Base-by-base conservation (phyloP, 2,888 invertebrate genomes). In the Pterostichus niger region DNA sequence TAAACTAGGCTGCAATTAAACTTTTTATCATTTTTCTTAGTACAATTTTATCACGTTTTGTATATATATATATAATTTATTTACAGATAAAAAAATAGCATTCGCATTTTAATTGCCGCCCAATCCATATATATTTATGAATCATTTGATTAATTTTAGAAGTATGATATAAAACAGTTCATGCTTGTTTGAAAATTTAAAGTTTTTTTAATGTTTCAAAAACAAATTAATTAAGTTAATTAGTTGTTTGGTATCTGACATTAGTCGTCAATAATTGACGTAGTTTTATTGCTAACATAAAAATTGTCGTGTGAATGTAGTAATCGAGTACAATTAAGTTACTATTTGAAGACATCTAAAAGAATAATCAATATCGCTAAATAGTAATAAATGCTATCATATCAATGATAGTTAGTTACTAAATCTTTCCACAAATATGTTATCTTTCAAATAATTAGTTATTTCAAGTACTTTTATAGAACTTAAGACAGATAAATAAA, bases 201-300 rank as follows among this genome's bases (percentile, higher is more conserved):
- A 35, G 44, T 68, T 2, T 7, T 13, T 40, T 15, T 49, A 13
- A 24, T 24, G 71, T 15, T 44, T 40, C 10, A 73, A 75, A n/a
- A 49, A 75, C 75, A 56, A 56, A 54, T 17, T 56, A 54, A 77
- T 77, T 77, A 15, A 56, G 31, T 52, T 75, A n/a, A 44, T 77
- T 56, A 77, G 35, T 56, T 11, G 13, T 77, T 77, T 77, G 56
- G 9, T 35, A 56, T 77, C 17, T 56, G 77, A 59, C 77, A 77
- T 77, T 77, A 56, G 13, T 17, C 31, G 35, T 75, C 75, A 49
- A 33, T 75, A 49, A 75, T 52, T 73, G 73, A 49, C 73, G 73
- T 46, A 64, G 46, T 10, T 7, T 15, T 46, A 73, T 73, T 73
- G 73, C 46, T 68, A 6, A 44, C 3, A 44, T 44, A 73, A 73